Evolutionary conservation across 2,888 invertebrate genomes (phyloP).

Genomic region (Apodemia hepburni): DNA sequence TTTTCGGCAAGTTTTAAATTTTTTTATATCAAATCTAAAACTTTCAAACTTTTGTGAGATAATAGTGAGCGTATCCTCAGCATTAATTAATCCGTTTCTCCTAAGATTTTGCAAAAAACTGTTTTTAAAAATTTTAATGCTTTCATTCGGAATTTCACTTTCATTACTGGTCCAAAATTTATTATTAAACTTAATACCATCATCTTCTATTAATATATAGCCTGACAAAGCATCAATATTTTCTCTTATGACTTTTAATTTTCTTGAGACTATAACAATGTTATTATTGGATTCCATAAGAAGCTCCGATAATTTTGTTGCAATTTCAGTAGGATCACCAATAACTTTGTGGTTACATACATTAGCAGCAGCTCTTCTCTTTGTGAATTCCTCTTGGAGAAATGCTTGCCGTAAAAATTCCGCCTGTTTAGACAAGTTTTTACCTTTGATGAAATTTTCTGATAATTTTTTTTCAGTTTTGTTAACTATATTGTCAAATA

Average conservation of each 20-base stretch:
- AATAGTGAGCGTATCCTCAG: not conserved
- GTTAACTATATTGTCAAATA: not conserved
- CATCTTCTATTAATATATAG: constrained; percentile 8
- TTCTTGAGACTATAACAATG: not conserved
- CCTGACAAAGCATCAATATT: constrained; percentile 2
- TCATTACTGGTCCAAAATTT: not conserved
- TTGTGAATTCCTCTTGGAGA: not conserved
- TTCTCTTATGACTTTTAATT: not conserved
- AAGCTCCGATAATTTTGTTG: not conserved
- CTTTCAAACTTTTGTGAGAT: not conserved
- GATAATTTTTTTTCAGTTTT: not conserved
- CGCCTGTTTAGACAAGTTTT: not conserved
- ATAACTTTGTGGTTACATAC: not conserved
- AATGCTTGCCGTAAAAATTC: not conserved
- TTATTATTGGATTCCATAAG: not conserved
- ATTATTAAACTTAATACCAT: not conserved
- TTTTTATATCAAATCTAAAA: constrained; percentile 2
- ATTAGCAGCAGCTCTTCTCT: not conserved
- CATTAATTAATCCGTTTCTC: not conserved
- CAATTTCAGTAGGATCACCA: not conserved
- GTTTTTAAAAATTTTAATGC: not conserved
- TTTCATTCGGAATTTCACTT: constrained; percentile 3
- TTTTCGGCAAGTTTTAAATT: not conserved
- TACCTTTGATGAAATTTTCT: not conserved
- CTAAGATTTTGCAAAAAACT: not conserved